Base-by-base conservation (phyloP, 2,113 vertebrate species). In the Silurus glanis region DNA sequence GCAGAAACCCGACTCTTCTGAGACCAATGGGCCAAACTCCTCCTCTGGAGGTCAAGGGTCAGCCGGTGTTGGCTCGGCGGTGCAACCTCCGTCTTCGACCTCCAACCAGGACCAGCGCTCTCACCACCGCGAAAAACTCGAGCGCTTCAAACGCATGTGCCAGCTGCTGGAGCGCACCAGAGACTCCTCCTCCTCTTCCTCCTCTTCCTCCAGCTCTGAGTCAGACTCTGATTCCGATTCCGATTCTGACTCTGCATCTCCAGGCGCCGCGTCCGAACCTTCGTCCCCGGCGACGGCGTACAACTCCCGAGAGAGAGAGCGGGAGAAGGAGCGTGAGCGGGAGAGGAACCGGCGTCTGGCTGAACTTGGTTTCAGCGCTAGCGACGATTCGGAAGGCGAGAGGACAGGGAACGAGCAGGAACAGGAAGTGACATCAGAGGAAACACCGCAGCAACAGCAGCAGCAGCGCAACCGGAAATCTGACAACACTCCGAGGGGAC, bases 81-180 rank as follows among this genome's bases (percentile, higher is more conserved):
- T 88, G 1, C 78, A 81, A 28, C 58, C 87, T n/a, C 12, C 88
- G 0, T 69, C 93, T 0, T 91, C 93, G 0, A 53, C 89, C 3
- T 89, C 94, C 0, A 93, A 92, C 28, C 95, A 13, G 7, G 95
- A 97, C 83, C 96, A 95, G 90, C 94, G 96, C 0, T 96, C 95
- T 0, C 96, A 96, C 25, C 97, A 97, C 91, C 88, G 97, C 0
- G 97, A 98, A 93, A 97, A 97, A 72, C 93, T 98, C 23, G 97
- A 98, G 87, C 95, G 96, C 28, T 98, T 98, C 82, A 97, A 97
- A 92, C 94, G 96, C 85, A 98, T 97, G 97, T 98, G 97, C 88
- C 96, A 96, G 93, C 93, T 97, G 79, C 90, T 97, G 89, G 97
- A 98, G 92, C 95, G 97, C 1, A 95, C 95, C 9, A 94, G 94